Percentiles rank a stretch among this genome's conserved stretches.
Evolutionary conservation across 2,797 vertebrate genomes (phyloP).

Genomic region (Sebastes hubbsi): DNA sequence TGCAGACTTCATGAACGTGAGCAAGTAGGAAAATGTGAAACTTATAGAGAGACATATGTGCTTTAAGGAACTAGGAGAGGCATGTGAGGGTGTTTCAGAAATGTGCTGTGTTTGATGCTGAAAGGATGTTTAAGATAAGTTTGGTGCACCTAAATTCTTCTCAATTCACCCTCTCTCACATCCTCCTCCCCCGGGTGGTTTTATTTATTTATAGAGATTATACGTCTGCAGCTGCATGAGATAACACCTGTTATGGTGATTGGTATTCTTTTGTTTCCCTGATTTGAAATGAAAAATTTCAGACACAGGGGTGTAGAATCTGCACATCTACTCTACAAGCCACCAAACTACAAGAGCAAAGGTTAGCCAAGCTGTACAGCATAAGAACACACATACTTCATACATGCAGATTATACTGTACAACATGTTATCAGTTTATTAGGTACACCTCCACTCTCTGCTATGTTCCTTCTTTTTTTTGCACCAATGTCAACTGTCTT

Average conservation of each 20-base stretch:
- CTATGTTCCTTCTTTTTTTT: not conserved
- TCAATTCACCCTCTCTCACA: not conserved
- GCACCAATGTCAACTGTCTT: not conserved
- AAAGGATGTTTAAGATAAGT: not conserved
- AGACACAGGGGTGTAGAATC: not conserved
- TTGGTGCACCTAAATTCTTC: not conserved
- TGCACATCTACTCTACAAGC: not conserved
- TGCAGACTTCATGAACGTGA: slow-evolving; percentile 7
- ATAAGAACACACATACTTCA: not conserved
- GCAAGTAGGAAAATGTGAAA: not conserved
- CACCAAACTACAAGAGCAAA: not conserved
- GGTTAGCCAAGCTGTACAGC: not conserved
- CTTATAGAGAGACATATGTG: not conserved
- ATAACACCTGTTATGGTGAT: not conserved
- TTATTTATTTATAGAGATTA: not conserved
- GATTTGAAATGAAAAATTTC: not conserved
- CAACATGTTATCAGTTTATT: not conserved
- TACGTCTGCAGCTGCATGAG: not conserved
- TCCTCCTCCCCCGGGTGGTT: not conserved
- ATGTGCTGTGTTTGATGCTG: not conserved
- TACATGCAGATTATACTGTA: not conserved
- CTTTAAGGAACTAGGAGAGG: not conserved
- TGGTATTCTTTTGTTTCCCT: not conserved
- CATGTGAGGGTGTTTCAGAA: not conserved
- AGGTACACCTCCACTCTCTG: not conserved